A percentile compares a stretch with the other conserved stretches of the same genome.
phyloP scores from a whole-genome alignment of 2,797 vertebrate species.

The Aplochiton taeniatus region DNA sequence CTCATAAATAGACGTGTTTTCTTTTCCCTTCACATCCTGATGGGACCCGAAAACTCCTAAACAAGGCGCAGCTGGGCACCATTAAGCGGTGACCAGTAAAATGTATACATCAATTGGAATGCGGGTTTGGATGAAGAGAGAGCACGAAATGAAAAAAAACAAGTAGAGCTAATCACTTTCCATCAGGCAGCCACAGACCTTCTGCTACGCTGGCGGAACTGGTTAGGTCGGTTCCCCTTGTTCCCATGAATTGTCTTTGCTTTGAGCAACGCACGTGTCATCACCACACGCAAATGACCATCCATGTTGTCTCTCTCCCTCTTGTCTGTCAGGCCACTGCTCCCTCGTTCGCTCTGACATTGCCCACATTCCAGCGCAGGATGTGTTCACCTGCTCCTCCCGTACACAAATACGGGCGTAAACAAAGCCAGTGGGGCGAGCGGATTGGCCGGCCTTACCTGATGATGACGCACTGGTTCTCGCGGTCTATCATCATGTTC shows the following conservation, averaged over 20 bases:
- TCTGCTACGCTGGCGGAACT: slow-evolving; percentile 48
- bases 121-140: not conserved
- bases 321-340: slow-evolving; percentile 15
- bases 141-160: not conserved
- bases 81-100: slow-evolving; percentile 13
- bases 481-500: slow-evolving; percentile 98
- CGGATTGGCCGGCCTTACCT: slow-evolving; percentile 77
- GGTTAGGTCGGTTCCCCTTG: slow-evolving; percentile 42
- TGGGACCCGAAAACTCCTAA: slow-evolving; percentile 5
- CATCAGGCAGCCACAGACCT: slow-evolving; percentile 23
- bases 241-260: slow-evolving; percentile 30
- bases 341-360: slow-evolving; percentile 4
- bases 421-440: not conserved
- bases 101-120: not conserved
- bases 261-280: slow-evolving; percentile 17
- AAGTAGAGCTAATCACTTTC: not conserved
- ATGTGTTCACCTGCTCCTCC: slow-evolving; percentile 7
- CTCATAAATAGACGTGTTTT: slow-evolving; percentile 47
- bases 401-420: not conserved
- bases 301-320: slow-evolving; percentile 8
- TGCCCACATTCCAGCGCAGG: not conserved
- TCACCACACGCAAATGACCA: slow-evolving; percentile 32
- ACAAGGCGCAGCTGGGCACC: slow-evolving; percentile 25
- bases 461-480: slow-evolving; percentile 99
- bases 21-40: slow-evolving; percentile 50